Evolutionary conservation across 2,888 invertebrate species (phyloP).

Genomic region (Carpatolechia fugitivella): DNA sequence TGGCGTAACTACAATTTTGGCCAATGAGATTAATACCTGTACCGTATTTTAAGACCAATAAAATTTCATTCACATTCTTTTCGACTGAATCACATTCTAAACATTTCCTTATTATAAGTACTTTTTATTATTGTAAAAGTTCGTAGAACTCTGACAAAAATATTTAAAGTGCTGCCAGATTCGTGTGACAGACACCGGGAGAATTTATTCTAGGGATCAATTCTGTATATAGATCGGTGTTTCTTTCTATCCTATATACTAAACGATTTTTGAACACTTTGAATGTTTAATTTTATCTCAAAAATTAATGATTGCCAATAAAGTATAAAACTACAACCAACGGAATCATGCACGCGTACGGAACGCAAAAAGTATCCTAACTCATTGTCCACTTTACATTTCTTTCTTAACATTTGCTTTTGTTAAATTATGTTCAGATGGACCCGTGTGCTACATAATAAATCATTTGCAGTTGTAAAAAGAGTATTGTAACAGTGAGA

Average conservation of each 20-base stretch:
- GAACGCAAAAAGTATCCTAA: no score
- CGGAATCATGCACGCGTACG: no score
- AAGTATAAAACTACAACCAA: neutral
- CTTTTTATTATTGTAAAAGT: neutral
- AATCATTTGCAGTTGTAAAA: constrained; percentile 2
- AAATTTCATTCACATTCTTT: neutral
- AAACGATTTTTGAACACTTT: no score
- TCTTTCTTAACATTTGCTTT: neutral
- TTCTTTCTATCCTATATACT: no score
- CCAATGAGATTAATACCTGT: constrained; percentile 57
- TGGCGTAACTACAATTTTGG: constrained; percentile 70
- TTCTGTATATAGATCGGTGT: no score
- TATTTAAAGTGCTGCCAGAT: neutral
- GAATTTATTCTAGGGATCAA: no score
- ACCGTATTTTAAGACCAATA: constrained; percentile 23
- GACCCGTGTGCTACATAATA: constrained; percentile 47
- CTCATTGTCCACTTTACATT: neutral
- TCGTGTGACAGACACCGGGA: no score
- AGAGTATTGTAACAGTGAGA: constrained; percentile 3
- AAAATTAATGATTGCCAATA: neutral
- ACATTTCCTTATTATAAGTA: neutral
- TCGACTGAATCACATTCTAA: constrained; percentile 4
- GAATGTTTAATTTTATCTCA: neutral
- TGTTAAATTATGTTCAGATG: constrained; percentile 26
- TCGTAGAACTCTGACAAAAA: constrained; percentile 1